phyloP scores from a whole-genome alignment of 2,113 vertebrate genomes.

The Lonchura striata region DNA sequence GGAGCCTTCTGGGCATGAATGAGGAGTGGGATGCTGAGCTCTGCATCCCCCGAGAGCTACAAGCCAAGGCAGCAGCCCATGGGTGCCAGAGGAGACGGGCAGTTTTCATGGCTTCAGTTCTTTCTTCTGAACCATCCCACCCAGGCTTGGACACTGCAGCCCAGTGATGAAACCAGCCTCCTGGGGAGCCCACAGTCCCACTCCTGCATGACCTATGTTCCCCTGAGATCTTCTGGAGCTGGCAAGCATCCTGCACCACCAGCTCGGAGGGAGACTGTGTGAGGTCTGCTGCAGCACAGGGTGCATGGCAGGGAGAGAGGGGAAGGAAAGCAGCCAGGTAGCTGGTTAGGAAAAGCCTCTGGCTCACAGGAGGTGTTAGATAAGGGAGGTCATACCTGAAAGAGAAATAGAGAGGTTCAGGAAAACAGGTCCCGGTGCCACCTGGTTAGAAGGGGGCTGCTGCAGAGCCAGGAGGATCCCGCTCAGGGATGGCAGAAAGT shows the following conservation, averaged over 20 bases:
- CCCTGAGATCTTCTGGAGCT: constrained; percentile 42
- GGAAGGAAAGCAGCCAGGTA: constrained; percentile 35
- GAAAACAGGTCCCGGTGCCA: neutral
- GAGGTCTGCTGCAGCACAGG: constrained; percentile 12
- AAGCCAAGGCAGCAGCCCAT: neutral
- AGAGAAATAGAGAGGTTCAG: constrained; percentile 48
- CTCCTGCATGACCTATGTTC: neutral
- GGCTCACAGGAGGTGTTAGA: constrained; percentile 47
- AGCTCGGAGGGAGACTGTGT: neutral
- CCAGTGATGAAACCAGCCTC: neutral
- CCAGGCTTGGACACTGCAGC: neutral
- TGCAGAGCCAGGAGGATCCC: neutral
- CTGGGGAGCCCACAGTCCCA: neutral
- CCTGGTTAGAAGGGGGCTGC: neutral
- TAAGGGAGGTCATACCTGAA: constrained; percentile 66
- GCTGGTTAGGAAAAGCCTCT: constrained; percentile 64
- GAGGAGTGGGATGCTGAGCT: neutral
- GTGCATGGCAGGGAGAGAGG: neutral
- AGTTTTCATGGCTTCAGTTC: neutral
- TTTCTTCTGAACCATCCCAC: neutral
- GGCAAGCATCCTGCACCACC: neutral
- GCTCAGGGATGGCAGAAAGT: neutral
- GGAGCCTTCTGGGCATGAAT: neutral
- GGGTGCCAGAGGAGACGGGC: neutral
- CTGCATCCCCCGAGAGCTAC: neutral